Evolutionary conservation across 2,888 invertebrate species (phyloP), one percentile per base, ranked within the genome.

Genomic region (Parapristionchus giblindavisi): DNA sequence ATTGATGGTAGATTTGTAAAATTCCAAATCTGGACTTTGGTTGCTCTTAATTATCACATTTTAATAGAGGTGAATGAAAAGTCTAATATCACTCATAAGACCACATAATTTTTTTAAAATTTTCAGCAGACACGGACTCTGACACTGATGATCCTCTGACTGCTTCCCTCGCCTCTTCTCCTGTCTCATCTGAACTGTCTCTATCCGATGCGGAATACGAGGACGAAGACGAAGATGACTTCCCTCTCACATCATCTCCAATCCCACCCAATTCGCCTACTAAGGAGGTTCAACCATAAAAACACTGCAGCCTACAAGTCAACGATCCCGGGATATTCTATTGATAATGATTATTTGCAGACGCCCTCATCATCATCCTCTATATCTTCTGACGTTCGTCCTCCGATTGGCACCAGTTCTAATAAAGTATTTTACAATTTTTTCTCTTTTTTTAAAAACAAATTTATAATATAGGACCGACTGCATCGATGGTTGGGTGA

Each of bases 401-500:
- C 43, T 2, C 61, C 61, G n/a, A n/a, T n/a, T n/a, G n/a, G n/a
- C n/a, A n/a, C n/a, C n/a, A n/a, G n/a, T n/a, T n/a, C n/a, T n/a
- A n/a, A n/a, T n/a, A n/a, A n/a, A n/a, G n/a, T n/a, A n/a, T n/a
- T n/a, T n/a, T n/a, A n/a, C n/a, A n/a, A n/a, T n/a, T n/a, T n/a
- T n/a, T n/a, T n/a, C n/a, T n/a, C n/a, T n/a, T n/a, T n/a, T 14
- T 51, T 51, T n/a, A 51, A n/a, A 14, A 51, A n/a, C 51, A 17
- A n/a, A 51, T 51, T 51, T n/a, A 51, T 17, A 14, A 38, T 65
- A 2, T 73, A 66, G 34, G 78, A 78, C 24, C 60, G 78, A 66
- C 38, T 78, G 66, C 60, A 66, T 40, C 68, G 71, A 36, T 78
- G 78, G 78, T 51, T 78, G 34, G 77, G 75, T 1, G 77, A 77